Base-by-base conservation (phyloP, 2,113 vertebrate species). In the Isichthys henryi region DNA sequence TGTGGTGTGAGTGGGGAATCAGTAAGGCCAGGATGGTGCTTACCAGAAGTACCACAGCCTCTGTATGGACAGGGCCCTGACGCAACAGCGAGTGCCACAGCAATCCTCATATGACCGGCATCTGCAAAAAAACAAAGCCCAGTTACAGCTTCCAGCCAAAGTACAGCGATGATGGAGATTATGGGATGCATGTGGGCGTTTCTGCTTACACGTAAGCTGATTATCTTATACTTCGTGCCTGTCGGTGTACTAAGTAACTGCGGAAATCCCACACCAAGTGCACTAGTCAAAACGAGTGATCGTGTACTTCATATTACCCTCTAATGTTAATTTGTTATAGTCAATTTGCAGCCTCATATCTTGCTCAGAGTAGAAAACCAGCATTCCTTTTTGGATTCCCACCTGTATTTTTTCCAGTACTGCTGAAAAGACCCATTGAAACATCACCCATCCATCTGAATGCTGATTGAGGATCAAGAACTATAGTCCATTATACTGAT, bases 31-130 rank as follows among this genome's bases (percentile, higher is more conserved):
- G 80, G 15, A 49, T 52, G 21, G 7, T 3, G 91, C 97, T 94
- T 96, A 99, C 98, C 98, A 99, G 93, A 99, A 99, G 93, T 99
- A 99, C 98, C 98, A 99, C 39, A 99, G 96, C 91, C 97, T 95
- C 95, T 99, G 98, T 92, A 99, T 97, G 91, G 97, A 99, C 31
- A 99, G 96, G 1, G 97, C 97, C 89, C 98, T 95, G 48, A 99
- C 97, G 0, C 98, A 99, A 94, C 98, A 99, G 93, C 98, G 95
- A 35, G 97, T 98, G 39, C 98, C 98, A 92, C 98, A 99, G 94
- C 98, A 99, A 90, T 99, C 98, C 93, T 99, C 98, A 84, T 98
- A 99, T 50, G 98, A 97, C 70, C 98, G 98, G 90, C 98, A 99
- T 97, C 98, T 99, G 94, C 0, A 46, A 91, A 91, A 91, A 91